Conservation (phyloP, 2,113 vertebrate species). For the Melanotaenia duboulayi region DNA sequence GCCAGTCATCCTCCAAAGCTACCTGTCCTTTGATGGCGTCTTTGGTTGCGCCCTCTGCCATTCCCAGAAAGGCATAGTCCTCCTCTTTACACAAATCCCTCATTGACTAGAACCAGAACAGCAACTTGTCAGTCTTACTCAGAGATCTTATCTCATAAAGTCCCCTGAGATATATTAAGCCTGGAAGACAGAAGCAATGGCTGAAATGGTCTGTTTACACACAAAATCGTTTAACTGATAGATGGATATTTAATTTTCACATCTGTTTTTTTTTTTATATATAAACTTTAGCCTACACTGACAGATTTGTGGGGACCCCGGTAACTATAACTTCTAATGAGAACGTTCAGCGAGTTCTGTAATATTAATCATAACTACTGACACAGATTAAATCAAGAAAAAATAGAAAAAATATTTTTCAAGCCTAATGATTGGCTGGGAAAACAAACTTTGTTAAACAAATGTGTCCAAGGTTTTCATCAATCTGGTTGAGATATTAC, state of each 20-base stretch:
- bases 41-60: neutral
- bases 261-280: neutral
- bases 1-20: conserved; percentile 28
- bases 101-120: conserved; percentile 72
- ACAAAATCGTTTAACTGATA: neutral
- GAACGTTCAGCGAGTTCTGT: too few species aligned
- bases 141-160: neutral
- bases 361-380: too few species aligned
- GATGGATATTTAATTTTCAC: neutral
- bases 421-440: too few species aligned
- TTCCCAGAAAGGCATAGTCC: conserved; percentile 76
- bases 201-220: too few species aligned
- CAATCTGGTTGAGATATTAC: too few species aligned
- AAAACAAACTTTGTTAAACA: too few species aligned
- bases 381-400: too few species aligned
- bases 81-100: conserved; percentile 81
- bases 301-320: too few species aligned
- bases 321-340: too few species aligned
- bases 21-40: conserved; percentile 1
- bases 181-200: conserved; percentile 1
- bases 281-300: neutral
- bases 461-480: too few species aligned
- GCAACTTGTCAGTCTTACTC: neutral
- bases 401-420: too few species aligned
- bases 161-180: neutral